These are phyloP conservation scores for Cossypha niveicapilla DNA, from an alignment of 2,797 vertebrate genomes.

Conservation along the genomic window DNA sequence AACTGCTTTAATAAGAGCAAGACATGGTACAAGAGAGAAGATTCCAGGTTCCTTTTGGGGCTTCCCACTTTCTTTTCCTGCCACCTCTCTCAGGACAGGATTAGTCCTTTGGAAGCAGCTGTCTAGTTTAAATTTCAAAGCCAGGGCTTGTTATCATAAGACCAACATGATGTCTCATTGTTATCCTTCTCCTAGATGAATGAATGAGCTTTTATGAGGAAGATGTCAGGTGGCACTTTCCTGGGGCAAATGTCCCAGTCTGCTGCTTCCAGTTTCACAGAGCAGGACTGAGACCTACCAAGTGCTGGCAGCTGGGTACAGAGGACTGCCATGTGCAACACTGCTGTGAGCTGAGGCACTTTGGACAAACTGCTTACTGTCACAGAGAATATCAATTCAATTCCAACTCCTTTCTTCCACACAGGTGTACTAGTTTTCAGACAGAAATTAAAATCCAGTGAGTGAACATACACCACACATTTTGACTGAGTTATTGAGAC, in stretches of 20 bases:
- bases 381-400: neutral
- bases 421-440: neutral
- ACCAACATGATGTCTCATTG: neutral
- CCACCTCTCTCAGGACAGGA: neutral
- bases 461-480: neutral
- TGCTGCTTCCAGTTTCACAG: neutral
- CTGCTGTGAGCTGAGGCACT: neutral
- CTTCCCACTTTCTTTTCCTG: neutral
- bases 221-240: neutral
- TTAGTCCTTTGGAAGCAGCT: neutral
- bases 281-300: neutral
- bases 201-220: neutral
- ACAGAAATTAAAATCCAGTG: neutral
- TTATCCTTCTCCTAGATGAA: neutral
- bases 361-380: neutral
- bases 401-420: neutral
- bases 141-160: neutral
- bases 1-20: neutral
- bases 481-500: neutral
- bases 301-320: neutral
- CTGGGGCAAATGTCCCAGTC: neutral
- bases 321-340: neutral
- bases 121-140: constrained; percentile 5
- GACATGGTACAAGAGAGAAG: neutral
- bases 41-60: neutral